Conservation (phyloP, 2,888 invertebrate species). For the Boloria euphrosyne region DNA sequence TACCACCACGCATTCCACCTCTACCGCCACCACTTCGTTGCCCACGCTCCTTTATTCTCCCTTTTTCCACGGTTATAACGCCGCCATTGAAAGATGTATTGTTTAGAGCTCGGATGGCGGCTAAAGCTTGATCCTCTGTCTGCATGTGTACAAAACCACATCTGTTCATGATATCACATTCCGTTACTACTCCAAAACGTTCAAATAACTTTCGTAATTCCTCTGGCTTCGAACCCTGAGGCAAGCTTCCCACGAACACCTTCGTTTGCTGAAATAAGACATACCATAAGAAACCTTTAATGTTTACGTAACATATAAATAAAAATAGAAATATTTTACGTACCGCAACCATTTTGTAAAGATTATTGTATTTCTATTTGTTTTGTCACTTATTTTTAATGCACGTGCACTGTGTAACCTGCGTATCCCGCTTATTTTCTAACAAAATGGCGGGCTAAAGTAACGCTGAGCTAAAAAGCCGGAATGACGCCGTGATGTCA, state of each 20-base stretch:
- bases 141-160: slow-evolving; percentile 97
- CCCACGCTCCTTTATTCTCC: slow-evolving; percentile 88
- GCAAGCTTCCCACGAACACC: slow-evolving; percentile 96
- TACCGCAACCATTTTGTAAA: slow-evolving; percentile 71
- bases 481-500: slow-evolving; percentile 35
- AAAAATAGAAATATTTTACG: slow-evolving; percentile 47
- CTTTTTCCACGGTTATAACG: slow-evolving; percentile 92
- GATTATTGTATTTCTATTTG: slow-evolving; percentile 17
- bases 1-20: slow-evolving; percentile 72
- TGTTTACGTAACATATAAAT: slow-evolving; percentile 40
- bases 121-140: slow-evolving; percentile 89
- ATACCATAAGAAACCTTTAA: slow-evolving; percentile 20
- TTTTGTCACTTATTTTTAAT: slow-evolving; percentile 24
- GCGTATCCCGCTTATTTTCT: slow-evolving; percentile 25
- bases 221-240: slow-evolving; percentile 91
- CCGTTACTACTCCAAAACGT: slow-evolving; percentile 93
- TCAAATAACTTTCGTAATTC: slow-evolving; percentile 92
- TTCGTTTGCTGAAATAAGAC: slow-evolving; percentile 85
- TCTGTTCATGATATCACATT: slow-evolving; percentile 96
- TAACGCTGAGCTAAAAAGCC: slow-evolving; percentile 23
- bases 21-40: slow-evolving; percentile 77
- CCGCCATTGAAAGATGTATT: slow-evolving; percentile 92
- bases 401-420: slow-evolving; percentile 25
- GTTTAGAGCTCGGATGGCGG: slow-evolving; percentile 91
- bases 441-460: slow-evolving; percentile 38